Base-by-base conservation (phyloP, 1,140 invertebrate species). In the Drosophila ironensis region DNA sequence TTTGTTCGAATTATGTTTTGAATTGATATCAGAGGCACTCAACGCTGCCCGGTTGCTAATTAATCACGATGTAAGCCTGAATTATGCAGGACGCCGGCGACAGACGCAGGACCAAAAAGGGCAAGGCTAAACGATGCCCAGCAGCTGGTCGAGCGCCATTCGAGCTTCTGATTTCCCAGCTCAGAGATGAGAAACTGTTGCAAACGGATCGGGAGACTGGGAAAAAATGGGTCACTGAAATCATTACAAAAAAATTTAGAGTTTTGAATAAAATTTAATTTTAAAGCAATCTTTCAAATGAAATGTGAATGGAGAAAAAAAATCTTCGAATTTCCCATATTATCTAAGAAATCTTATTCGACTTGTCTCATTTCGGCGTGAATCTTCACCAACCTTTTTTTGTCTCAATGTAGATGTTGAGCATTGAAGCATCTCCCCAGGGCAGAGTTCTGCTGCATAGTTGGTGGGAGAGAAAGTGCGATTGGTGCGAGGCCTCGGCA, bases 1-100 rank as follows among this genome's bases (percentile, higher is more conserved):
- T 70, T 68, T 50, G 44, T 11, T 8, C 38, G 52, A 70, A 42
- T 59, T 70, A 50, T 59, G n/a, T n/a, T n/a, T n/a, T n/a, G 66
- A 41, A 68, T 56, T 69, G 52, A 73, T 76, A 46, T 42, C 11
- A 37, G 19, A 33, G 53, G 42, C 53, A 68, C 63, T 68, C 63
- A 68, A 56, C 41, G 64, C 63, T 19, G 51, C 42, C 37, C 37
- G 38, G 25, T 61, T 48, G 51, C 33, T 77, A 78, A 77, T 78
- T 77, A 78, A 78, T 72, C 68, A 72, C 48, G 47, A 54, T 51
- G 40, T 47, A 44, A 59, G 41, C 40, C 66, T 70, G 52, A 59
- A 70, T 70, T 59, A 70, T 70, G 52, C 66, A 70, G 63, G 27
- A 46, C 25, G 14, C 25, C 25, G 27, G 41, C 25, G 14, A 19